phyloP scores from a whole-genome alignment of 2,797 vertebrate genomes.

The Buceros bicornis region DNA sequence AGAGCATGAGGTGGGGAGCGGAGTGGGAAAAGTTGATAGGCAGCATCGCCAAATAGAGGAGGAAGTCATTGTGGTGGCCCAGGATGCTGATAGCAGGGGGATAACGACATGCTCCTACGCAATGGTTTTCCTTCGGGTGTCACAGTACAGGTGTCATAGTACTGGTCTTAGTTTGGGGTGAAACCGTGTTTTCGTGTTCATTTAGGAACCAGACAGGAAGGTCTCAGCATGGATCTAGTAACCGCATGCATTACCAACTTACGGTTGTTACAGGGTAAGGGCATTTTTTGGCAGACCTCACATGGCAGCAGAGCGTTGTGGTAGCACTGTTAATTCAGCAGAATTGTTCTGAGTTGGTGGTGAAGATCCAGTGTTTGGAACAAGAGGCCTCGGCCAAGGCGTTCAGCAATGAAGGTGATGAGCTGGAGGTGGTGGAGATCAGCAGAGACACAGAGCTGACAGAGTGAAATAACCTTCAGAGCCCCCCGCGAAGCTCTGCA shows the following conservation, averaged over 20 bases:
- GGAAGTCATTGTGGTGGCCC: background rate
- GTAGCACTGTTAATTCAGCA: background rate
- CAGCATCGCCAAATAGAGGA: background rate
- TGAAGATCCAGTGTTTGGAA: background rate
- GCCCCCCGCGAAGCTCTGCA: background rate
- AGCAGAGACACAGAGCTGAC: background rate
- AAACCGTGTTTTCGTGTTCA: background rate
- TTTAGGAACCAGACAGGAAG: background rate
- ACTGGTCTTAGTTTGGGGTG: background rate
- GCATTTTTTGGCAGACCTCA: background rate
- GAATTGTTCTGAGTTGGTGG: background rate
- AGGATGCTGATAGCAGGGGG: background rate
- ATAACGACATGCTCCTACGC: rapidly evolving
- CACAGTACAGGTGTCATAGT: background rate
- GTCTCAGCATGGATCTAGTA: rapidly evolving
- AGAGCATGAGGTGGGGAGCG: rapidly evolving
- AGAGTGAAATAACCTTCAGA: background rate
- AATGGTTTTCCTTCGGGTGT: background rate
- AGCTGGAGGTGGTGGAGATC: background rate
- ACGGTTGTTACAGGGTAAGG: rapidly evolving
- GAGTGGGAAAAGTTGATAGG: background rate
- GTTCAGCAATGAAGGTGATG: background rate
- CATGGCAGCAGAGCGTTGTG: rapidly evolving
- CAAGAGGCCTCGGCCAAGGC: rapidly evolving
- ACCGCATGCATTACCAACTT: no score